These are phyloP conservation scores for Passer montanus DNA, from an alignment of 2,113 vertebrate species.

Conservation along the genomic window DNA sequence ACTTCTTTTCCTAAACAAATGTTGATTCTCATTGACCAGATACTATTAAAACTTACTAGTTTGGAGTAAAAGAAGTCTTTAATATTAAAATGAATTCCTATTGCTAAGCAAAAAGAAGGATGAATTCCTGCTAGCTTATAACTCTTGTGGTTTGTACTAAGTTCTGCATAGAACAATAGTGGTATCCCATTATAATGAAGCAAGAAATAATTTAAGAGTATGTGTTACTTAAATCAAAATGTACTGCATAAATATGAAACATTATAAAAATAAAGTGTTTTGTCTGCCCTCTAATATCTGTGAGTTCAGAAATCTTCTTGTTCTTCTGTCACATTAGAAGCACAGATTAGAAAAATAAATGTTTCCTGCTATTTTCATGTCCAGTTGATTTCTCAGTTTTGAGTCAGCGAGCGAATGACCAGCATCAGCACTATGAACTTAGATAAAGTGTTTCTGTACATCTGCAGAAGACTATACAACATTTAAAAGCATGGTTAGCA, in stretches of 20 bases:
- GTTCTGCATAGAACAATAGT: neutral
- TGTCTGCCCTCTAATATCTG: neutral
- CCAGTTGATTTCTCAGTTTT: neutral
- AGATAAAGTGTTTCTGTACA: neutral
- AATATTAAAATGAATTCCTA: neutral
- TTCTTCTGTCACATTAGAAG: neutral
- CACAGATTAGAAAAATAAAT: neutral
- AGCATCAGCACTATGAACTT: neutral
- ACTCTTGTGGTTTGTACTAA: neutral
- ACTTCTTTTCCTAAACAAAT: neutral
- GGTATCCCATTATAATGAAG: neutral
- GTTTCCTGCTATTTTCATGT: neutral
- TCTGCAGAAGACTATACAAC: neutral
- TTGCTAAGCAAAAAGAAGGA: neutral
- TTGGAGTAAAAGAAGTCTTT: neutral
- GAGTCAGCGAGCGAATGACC: neutral
- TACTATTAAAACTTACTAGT: neutral
- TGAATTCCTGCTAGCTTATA: neutral
- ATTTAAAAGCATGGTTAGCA: neutral
- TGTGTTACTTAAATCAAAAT: neutral
- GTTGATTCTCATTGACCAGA: neutral
- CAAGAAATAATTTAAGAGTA: neutral
- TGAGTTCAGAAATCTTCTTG: neutral
- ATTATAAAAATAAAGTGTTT: neutral
- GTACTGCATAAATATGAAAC: neutral